Conservation (phyloP, 2,888 invertebrate species). For the Brachylomia viminalis region DNA sequence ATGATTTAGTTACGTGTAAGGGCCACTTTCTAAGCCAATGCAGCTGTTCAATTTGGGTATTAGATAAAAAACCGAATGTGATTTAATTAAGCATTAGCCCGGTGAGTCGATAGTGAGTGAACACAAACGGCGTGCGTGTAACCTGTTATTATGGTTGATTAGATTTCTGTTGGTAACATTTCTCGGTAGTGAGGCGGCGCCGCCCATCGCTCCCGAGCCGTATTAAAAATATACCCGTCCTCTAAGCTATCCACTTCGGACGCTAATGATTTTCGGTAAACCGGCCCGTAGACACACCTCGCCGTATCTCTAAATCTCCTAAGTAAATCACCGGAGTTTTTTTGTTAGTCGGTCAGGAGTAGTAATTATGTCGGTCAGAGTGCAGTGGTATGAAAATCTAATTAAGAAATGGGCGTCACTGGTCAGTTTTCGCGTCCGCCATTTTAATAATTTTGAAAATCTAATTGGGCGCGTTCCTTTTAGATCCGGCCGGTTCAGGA, state of each 20-base stretch:
- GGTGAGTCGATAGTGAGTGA: constrained; percentile 87
- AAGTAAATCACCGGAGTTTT: constrained; percentile 88
- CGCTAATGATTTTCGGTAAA: constrained; percentile 91
- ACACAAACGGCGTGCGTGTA: constrained; percentile 88
- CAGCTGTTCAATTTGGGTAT: constrained; percentile 80
- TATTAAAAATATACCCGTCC: constrained; percentile 89
- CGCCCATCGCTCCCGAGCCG: constrained; percentile 90
- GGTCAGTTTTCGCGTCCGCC: constrained; percentile 82
- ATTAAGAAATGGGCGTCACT: constrained; percentile 87
- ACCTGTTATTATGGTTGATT: constrained; percentile 91
- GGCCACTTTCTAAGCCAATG: constrained; percentile 71
- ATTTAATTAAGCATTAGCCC: constrained; percentile 89
- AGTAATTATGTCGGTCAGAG: constrained; percentile 90
- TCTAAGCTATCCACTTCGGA: constrained; percentile 85
- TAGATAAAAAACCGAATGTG: constrained; percentile 86
- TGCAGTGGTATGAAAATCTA: constrained; percentile 89
- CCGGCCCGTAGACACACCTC: constrained; percentile 88
- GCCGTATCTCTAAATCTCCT: constrained; percentile 86
- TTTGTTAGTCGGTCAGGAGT: constrained; percentile 87
- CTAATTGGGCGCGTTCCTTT: constrained; percentile 67
- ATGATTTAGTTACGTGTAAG: constrained; percentile 74
- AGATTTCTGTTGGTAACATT: constrained; percentile 90
- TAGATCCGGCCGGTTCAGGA: constrained; percentile 58
- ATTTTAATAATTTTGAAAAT: constrained; percentile 79
- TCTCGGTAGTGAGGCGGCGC: constrained; percentile 89